Evolutionary conservation across 2,113 vertebrate genomes (phyloP).

Genomic region (Crocuta crocuta): DNA sequence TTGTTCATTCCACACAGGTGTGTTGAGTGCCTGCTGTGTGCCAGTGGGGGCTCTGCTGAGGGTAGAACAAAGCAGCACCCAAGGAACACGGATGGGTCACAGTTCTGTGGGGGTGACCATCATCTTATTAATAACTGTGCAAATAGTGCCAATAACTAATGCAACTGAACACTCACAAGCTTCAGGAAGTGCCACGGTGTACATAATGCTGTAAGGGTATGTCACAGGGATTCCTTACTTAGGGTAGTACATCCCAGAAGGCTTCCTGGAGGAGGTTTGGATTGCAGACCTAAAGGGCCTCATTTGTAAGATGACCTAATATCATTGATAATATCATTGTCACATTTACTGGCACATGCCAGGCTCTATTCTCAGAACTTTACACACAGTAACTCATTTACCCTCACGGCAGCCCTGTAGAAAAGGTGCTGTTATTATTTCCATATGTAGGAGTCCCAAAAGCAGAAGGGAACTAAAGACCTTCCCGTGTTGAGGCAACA

Average conservation of each 20-base stretch:
- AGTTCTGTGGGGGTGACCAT: background rate
- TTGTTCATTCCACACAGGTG: background rate
- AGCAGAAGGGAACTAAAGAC: background rate
- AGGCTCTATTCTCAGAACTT: background rate
- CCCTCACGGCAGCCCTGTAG: background rate
- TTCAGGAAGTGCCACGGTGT: background rate
- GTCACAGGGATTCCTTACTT: background rate
- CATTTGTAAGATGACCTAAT: background rate
- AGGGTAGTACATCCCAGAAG: background rate
- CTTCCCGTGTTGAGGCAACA: background rate
- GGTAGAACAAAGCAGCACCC: background rate
- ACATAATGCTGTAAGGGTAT: background rate
- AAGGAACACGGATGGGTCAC: background rate
- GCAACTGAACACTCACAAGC: background rate
- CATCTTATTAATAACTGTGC: background rate
- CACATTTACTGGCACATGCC: background rate
- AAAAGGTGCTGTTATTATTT: background rate
- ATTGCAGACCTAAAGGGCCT: background rate
- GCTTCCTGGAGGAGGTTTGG: constrained; percentile 25
- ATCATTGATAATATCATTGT: background rate
- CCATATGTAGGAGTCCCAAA: background rate
- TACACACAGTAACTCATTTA: background rate
- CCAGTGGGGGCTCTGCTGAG: background rate
- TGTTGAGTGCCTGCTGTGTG: background rate
- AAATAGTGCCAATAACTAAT: background rate